A percentile compares a stretch with the other conserved stretches of the same genome.
Evolutionary conservation across 2,113 vertebrate species (phyloP).

Genomic region (Periophthalmodon schlosseri): DNA sequence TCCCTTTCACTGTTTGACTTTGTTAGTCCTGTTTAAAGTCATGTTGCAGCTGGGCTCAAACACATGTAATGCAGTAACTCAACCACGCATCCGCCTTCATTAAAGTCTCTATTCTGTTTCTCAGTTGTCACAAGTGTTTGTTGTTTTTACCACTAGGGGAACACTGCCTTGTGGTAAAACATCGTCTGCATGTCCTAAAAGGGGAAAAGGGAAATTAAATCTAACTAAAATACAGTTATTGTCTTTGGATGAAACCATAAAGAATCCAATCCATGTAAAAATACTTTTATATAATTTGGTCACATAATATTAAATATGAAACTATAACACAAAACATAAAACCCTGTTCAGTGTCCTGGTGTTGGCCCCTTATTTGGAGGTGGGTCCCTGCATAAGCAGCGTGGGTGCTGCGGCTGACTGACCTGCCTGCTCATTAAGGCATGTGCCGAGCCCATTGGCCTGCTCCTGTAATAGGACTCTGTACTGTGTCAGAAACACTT

Average conservation of each 20-base stretch:
- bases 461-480: conserved; percentile 77
- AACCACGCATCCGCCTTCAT: background rate
- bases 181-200: background rate
- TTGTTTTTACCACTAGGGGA: no score
- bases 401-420: conserved; percentile 78
- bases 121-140: no score
- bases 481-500: conserved; percentile 86
- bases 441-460: conserved; percentile 74
- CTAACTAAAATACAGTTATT: background rate
- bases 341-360: conserved; percentile 8
- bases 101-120: background rate
- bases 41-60: background rate
- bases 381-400: conserved; percentile 59
- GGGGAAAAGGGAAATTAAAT: no score
- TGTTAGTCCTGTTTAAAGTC: background rate
- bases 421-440: conserved; percentile 86
- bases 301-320: background rate
- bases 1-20: background rate
- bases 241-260: background rate
- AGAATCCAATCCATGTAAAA: background rate
- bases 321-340: background rate
- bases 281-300: background rate
- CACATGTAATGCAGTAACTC: background rate
- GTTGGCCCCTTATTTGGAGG: conserved; percentile 37
- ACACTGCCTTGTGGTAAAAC: no score